Evolutionary conservation across 2,113 vertebrate species (phyloP).

Genomic region (Eulemur rufifrons): DNA sequence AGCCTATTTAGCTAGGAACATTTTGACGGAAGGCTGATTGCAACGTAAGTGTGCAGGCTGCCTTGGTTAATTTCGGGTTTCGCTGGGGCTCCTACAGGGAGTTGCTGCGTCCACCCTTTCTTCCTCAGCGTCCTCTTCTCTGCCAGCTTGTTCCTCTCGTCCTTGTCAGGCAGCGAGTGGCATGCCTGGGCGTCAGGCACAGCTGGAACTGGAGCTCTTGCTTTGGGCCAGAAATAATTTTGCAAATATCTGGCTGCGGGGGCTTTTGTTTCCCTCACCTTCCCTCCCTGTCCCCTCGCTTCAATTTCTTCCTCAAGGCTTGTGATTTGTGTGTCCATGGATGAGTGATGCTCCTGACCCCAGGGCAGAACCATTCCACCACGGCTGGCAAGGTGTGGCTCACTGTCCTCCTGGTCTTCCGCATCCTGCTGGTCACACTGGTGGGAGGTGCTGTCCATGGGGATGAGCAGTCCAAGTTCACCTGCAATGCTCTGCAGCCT

Average conservation of each 20-base stretch:
- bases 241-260: conserved; percentile 4
- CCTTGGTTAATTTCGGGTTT: not conserved
- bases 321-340: conserved; percentile 58
- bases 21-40: not conserved
- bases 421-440: conserved; percentile 84
- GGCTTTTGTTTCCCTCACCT: not conserved
- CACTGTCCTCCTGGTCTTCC: conserved; percentile 84
- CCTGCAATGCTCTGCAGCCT: conserved; percentile 84
- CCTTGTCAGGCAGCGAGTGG: conserved; percentile 49
- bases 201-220: conserved; percentile 48
- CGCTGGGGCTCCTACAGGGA: not conserved
- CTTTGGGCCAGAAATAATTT: conserved; percentile 55
- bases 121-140: conserved; percentile 40
- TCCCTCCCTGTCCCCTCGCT: not conserved
- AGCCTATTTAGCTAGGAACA: not conserved
- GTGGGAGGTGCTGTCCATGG: conserved; percentile 84
- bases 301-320: not conserved
- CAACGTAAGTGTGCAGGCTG: not conserved
- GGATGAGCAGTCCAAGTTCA: conserved; percentile 84
- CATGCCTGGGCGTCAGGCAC: not conserved
- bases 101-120: not conserved
- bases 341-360: conserved; percentile 82
- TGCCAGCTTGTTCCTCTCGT: conserved; percentile 11
- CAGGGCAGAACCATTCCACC: conserved; percentile 85
- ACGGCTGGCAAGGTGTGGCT: conserved; percentile 87